Conservation (phyloP, 2,888 invertebrate genomes). For the Dasysyrphus tricinctus region DNA sequence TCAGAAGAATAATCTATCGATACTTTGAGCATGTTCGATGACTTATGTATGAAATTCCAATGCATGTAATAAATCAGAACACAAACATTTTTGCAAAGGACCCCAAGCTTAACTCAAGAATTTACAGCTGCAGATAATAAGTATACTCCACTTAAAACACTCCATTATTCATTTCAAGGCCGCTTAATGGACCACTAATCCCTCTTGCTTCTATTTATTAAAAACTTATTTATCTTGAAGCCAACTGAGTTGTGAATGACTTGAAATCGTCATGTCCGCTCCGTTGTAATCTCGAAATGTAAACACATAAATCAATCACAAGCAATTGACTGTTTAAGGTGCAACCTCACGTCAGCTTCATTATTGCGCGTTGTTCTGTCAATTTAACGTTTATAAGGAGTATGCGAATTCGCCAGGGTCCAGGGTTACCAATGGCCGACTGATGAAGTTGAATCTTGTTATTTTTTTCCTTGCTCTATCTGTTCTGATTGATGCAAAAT, state of each 20-base stretch:
- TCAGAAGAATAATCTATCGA: not conserved
- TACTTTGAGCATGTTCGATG: not conserved
- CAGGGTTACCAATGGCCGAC: not conserved
- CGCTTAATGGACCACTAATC: constrained; percentile 1
- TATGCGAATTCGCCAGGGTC: not conserved
- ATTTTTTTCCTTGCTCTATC: too few species aligned
- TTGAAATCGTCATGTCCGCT: constrained; percentile 40
- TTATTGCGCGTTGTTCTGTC: constrained; percentile 60
- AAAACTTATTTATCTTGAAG: constrained; percentile 30
- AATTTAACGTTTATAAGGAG: constrained; percentile 12
- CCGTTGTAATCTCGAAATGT: constrained; percentile 13
- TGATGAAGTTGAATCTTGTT: not conserved
- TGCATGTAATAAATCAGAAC: not conserved
- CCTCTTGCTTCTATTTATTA: not conserved
- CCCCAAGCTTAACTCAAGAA: not conserved
- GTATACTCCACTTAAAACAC: not conserved
- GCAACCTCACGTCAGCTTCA: constrained; percentile 67
- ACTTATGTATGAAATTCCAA: not conserved
- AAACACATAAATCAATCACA: constrained; percentile 67
- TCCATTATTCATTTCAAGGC: not conserved
- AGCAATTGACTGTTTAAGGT: constrained; percentile 54
- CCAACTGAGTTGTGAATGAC: constrained; percentile 33
- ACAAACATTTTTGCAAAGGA: not conserved
- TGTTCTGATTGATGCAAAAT: too few species aligned
- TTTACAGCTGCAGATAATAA: constrained; percentile 1